Evolutionary conservation across 2,797 vertebrate species (phyloP).

Genomic region (Thaleichthys pacificus): DNA sequence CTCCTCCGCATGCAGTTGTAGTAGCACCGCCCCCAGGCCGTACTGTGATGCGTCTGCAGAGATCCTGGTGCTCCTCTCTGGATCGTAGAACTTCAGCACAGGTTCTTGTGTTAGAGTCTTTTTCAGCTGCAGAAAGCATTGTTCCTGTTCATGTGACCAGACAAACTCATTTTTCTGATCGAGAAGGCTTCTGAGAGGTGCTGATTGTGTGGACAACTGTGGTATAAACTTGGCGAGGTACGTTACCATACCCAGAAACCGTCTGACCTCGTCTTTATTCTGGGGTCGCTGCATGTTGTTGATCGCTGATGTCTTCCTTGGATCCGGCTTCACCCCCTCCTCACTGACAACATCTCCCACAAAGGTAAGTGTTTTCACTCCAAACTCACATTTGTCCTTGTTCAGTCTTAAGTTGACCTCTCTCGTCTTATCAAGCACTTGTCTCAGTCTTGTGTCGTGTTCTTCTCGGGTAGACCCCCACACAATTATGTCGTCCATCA

Average conservation of each 20-base stretch:
- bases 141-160: too few species aligned
- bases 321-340: conserved; percentile 15
- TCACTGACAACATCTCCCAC: conserved; percentile 13
- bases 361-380: conserved; percentile 16
- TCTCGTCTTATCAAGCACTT: conserved; percentile 7
- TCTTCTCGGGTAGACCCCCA: conserved; percentile 4
- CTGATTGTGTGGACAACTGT: neutral
- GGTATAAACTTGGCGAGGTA: neutral
- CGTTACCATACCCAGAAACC: conserved; percentile 16
- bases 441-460: neutral
- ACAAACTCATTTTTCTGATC: neutral
- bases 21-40: too few species aligned
- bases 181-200: neutral
- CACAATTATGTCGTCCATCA: conserved; percentile 12
- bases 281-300: conserved; percentile 10
- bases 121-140: too few species aligned
- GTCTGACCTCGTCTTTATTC: conserved; percentile 8
- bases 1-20: neutral
- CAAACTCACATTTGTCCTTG: conserved; percentile 20
- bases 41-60: too few species aligned
- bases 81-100: too few species aligned
- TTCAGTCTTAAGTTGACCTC: conserved; percentile 24
- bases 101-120: too few species aligned
- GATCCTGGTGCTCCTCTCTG: too few species aligned
- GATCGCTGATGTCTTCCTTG: conserved; percentile 20